Evolutionary conservation across 2,888 invertebrate genomes (phyloP).

Genomic region (Graphium colonna): DNA sequence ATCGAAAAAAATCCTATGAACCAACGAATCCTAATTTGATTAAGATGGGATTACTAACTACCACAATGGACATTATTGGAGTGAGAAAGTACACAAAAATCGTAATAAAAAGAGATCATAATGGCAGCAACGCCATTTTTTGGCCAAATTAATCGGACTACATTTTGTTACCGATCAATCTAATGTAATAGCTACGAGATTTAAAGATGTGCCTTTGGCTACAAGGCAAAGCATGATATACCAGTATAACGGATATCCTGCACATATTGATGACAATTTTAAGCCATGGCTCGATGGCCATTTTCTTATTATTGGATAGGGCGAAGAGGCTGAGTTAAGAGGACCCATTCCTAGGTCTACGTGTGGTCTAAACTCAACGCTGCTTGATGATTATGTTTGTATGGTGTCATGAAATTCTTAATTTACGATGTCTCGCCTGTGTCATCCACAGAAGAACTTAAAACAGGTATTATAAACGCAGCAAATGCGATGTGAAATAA

Average conservation of each 20-base stretch:
- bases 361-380: too few species aligned
- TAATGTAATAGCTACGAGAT: conserved; percentile 24
- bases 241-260: background rate
- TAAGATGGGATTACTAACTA: conserved; percentile 33
- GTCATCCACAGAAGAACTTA: background rate
- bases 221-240: background rate
- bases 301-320: background rate
- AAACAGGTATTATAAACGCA: background rate
- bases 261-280: background rate
- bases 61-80: conserved; percentile 35
- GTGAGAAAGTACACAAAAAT: conserved; percentile 21
- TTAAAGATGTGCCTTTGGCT: background rate
- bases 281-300: background rate
- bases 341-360: too few species aligned
- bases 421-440: background rate
- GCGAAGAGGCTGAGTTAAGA: too few species aligned
- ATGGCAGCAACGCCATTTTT: conserved; percentile 33
- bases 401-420: background rate
- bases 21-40: conserved; percentile 36
- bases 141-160: conserved; percentile 30
- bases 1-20: conserved; percentile 31
- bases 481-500: background rate
- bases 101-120: background rate
- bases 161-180: conserved; percentile 33
- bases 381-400: too few species aligned